phyloP scores from a whole-genome alignment of 2,797 vertebrate genomes.

The Dendrocincla fuliginosa region DNA sequence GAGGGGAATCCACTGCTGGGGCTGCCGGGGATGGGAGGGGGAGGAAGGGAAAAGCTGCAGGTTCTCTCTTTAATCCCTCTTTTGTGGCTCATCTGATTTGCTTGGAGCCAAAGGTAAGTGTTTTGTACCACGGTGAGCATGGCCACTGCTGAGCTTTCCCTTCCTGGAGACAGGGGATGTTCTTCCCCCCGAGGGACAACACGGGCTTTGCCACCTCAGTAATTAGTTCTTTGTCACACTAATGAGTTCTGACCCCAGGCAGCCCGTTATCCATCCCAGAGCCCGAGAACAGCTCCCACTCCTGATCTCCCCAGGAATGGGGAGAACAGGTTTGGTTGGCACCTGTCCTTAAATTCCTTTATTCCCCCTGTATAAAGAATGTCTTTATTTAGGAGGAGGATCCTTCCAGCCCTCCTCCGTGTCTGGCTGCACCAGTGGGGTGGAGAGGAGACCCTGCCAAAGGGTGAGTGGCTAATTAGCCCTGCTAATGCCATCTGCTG shows the following conservation, averaged over 20 bases:
- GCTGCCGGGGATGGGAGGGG: background rate
- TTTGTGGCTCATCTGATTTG: background rate
- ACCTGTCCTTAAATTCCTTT: background rate
- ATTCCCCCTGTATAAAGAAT: background rate
- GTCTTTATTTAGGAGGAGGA: background rate
- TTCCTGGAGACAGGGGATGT: accelerated
- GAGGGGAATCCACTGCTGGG: background rate
- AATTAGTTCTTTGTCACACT: background rate
- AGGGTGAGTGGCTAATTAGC: background rate
- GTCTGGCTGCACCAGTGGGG: background rate
- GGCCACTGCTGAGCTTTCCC: background rate
- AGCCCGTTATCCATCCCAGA: accelerated
- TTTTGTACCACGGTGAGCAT: background rate
- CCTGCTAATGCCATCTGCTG: background rate
- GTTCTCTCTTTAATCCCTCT: background rate
- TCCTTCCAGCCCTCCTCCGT: accelerated
- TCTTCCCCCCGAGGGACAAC: background rate
- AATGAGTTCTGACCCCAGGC: too few species aligned
- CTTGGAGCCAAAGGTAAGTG: background rate
- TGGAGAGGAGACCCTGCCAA: background rate
- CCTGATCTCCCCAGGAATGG: background rate
- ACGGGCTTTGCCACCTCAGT: background rate
- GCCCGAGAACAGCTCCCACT: background rate
- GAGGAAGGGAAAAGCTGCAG: background rate
- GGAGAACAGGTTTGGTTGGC: background rate